These are phyloP conservation scores for Delichon dasypus DNA, from an alignment of 2,797 vertebrate genomes.

Conservation along the genomic window DNA sequence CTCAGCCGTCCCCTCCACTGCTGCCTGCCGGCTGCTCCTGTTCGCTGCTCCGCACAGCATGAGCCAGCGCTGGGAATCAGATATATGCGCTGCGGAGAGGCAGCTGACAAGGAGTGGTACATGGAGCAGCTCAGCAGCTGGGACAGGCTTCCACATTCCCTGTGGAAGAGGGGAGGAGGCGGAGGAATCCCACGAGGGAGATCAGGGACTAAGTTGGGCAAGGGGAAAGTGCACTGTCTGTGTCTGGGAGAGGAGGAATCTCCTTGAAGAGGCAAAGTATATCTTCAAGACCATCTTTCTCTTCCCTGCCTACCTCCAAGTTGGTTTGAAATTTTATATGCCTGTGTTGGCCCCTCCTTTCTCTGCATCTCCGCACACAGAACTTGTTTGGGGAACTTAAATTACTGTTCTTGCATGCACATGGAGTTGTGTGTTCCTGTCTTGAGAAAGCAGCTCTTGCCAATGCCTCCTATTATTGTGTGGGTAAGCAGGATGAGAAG, in stretches of 20 bases:
- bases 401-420: rapidly evolving
- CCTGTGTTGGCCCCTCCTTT: background rate
- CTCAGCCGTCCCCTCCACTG: slow-evolving; percentile 12
- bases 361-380: rapidly evolving
- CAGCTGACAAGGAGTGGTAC: slow-evolving; percentile 50
- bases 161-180: background rate
- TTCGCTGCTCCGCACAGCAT: background rate
- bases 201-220: background rate
- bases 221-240: background rate
- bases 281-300: background rate
- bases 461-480: background rate
- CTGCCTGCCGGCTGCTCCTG: slow-evolving; percentile 68
- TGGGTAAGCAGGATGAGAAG: background rate
- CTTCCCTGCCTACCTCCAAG: background rate
- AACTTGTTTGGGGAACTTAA: background rate
- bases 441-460: background rate
- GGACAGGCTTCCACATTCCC: slow-evolving; percentile 22
- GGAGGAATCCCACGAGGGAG: background rate
- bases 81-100: background rate
- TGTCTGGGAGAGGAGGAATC: background rate
- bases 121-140: slow-evolving; percentile 47
- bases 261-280: background rate
- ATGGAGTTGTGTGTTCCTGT: background rate
- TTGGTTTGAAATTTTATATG: background rate
- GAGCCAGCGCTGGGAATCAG: slow-evolving; percentile 41